Conservation (phyloP, 2,888 invertebrate genomes). For the Magallana nippona region DNA sequence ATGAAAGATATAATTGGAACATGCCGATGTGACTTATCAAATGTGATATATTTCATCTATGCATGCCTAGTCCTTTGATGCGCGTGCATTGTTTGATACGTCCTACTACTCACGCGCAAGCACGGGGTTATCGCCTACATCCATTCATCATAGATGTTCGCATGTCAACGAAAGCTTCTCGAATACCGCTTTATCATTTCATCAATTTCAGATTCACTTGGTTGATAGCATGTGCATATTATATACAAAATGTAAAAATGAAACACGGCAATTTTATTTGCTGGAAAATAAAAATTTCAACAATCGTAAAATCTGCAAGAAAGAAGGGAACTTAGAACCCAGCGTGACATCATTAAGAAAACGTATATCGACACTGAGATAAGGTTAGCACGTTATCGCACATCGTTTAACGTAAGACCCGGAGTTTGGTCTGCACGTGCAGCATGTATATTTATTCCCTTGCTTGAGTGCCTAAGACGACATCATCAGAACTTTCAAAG, state of each 20-base stretch:
- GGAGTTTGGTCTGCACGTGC: constrained; percentile 11
- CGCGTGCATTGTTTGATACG: constrained; percentile 44
- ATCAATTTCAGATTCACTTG: constrained; percentile 13
- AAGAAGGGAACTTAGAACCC: constrained; percentile 26
- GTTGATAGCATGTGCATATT: constrained; percentile 19
- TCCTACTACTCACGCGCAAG: constrained; percentile 33
- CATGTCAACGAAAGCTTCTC: constrained; percentile 38
- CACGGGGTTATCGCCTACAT: constrained; percentile 34
- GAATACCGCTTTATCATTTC: constrained; percentile 26
- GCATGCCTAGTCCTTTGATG: constrained; percentile 47
- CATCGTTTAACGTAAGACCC: constrained; percentile 29
- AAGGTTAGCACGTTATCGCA: constrained; percentile 6
- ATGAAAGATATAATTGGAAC: background rate
- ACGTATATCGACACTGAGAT: constrained; percentile 19
- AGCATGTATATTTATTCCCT: background rate
- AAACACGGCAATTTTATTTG: constrained; percentile 27
- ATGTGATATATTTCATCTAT: constrained; percentile 41
- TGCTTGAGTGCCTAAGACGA: constrained; percentile 4
- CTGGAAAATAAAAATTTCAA: constrained; percentile 27
- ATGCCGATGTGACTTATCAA: constrained; percentile 41
- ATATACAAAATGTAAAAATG: constrained; percentile 28
- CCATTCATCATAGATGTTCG: constrained; percentile 44
- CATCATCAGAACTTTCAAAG: constrained; percentile 7
- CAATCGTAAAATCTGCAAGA: constrained; percentile 36
- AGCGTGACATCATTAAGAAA: constrained; percentile 33